These are phyloP conservation scores for Lasioglossum malachurum DNA, from an alignment of 2,888 invertebrate species.

Conservation along the genomic window DNA sequence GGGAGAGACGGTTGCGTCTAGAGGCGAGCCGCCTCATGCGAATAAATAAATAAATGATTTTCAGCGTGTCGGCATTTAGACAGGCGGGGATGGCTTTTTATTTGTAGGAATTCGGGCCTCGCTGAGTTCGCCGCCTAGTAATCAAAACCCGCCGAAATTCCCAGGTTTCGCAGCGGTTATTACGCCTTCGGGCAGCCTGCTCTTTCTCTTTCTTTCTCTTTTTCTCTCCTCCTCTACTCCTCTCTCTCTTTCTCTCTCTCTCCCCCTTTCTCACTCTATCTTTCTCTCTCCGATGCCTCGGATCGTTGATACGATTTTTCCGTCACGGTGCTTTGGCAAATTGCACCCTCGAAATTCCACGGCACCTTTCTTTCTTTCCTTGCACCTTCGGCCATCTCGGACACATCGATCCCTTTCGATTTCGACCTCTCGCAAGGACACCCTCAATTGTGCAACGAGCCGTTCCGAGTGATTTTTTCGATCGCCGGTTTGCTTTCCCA, in stretches of 20 bases:
- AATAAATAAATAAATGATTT: slow-evolving; percentile 65
- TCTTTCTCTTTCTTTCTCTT: slow-evolving; percentile 15
- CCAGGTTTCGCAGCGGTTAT: slow-evolving; percentile 63
- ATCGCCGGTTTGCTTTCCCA: not conserved
- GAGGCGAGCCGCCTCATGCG: slow-evolving; percentile 12
- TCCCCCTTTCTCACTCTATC: not conserved
- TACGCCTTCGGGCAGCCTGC: slow-evolving; percentile 58
- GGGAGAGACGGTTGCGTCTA: not conserved
- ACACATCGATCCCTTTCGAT: not conserved
- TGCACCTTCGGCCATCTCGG: slow-evolving; percentile 30
- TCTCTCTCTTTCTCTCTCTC: not conserved
- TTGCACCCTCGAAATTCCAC: slow-evolving; percentile 61
- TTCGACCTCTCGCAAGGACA: slow-evolving; percentile 18
- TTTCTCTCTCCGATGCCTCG: not conserved
- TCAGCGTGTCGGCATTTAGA: slow-evolving; percentile 60
- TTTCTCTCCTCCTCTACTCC: not conserved
- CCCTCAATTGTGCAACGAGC: not conserved
- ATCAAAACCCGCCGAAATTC: slow-evolving; percentile 65
- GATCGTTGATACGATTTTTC: slow-evolving; percentile 65
- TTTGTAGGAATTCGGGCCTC: slow-evolving; percentile 58
- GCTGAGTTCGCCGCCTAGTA: slow-evolving; percentile 61
- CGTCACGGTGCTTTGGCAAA: slow-evolving; percentile 63
- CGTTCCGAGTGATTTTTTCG: not conserved
- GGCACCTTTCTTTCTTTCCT: slow-evolving; percentile 37
- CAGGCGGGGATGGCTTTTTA: slow-evolving; percentile 61